Percentiles rank a stretch among this genome's conserved stretches.
These are phyloP conservation scores for Odontomachus brunneus DNA, from an alignment of 1,140 invertebrate genomes.

Conservation along the genomic window DNA sequence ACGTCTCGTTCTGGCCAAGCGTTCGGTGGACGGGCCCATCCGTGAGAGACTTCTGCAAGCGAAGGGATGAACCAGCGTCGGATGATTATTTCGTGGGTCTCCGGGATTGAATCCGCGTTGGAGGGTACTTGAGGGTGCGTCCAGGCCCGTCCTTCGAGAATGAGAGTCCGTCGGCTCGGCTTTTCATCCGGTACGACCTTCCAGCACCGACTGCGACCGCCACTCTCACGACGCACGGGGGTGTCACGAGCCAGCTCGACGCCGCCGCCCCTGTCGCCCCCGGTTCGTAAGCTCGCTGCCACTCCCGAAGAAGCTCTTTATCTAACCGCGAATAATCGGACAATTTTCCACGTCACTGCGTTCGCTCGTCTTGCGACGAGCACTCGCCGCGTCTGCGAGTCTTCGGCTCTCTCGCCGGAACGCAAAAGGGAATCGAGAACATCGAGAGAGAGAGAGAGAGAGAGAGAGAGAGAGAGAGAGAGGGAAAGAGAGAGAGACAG, in stretches of 20 bases:
- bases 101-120: conserved; percentile 83
- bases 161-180: conserved; percentile 76
- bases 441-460: not conserved
- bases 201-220: conserved; percentile 47
- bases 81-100: conserved; percentile 84
- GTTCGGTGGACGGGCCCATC: conserved; percentile 68
- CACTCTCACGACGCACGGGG: conserved; percentile 46
- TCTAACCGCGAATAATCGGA: conserved; percentile 82
- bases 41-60: conserved; percentile 79
- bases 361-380: conserved; percentile 77
- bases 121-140: conserved; percentile 81
- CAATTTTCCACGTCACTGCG: conserved; percentile 81
- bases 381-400: conserved; percentile 48
- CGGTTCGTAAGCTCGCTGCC: conserved; percentile 37
- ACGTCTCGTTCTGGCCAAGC: conserved; percentile 70
- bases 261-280: not conserved
- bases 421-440: conserved; percentile 67
- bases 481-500: too few relatives aligned
- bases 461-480: not conserved
- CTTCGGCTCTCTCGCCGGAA: conserved; percentile 9
- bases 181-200: conserved; percentile 76
- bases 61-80: conserved; percentile 79
- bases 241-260: conserved; percentile 52
- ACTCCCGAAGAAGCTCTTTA: conserved; percentile 77
- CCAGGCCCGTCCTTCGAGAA: conserved; percentile 75